Percentiles rank a stretch among this genome's conserved stretches.
phyloP scores from a whole-genome alignment of 2,888 invertebrate species.

The Mesoligia furuncula region DNA sequence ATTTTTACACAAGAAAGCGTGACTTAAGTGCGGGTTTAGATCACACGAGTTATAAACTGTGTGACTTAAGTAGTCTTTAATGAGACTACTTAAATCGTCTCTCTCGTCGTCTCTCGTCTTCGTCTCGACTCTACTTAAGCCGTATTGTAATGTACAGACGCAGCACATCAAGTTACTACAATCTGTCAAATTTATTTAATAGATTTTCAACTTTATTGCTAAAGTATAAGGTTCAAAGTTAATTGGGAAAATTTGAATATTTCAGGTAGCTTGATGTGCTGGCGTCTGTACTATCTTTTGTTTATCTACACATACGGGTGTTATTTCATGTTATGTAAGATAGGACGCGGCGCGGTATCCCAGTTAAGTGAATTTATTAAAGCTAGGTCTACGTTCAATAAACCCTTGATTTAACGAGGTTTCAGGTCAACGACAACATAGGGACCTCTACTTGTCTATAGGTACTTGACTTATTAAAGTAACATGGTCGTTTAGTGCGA shows the following conservation, averaged over 20 bases:
- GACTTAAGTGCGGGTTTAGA: background rate
- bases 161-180: too few relatives aligned
- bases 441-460: background rate
- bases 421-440: background rate
- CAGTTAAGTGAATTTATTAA: conserved; percentile 43
- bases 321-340: conserved; percentile 18
- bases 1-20: background rate
- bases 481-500: background rate
- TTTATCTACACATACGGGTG: background rate
- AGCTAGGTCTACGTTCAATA: conserved; percentile 27
- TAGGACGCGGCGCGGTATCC: conserved; percentile 11
- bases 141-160: too few relatives aligned
- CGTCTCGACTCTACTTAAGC: too few relatives aligned
- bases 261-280: too few relatives aligned
- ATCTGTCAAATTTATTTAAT: too few relatives aligned
- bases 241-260: too few relatives aligned
- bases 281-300: background rate
- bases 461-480: background rate
- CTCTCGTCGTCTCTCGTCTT: too few relatives aligned
- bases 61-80: too few relatives aligned
- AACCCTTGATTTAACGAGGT: conserved; percentile 37
- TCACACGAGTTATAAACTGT: background rate
- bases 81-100: too few relatives aligned
- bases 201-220: too few relatives aligned
- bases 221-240: too few relatives aligned